phyloP scores from a whole-genome alignment of 2,113 vertebrate species.

The Blennius ocellaris region DNA sequence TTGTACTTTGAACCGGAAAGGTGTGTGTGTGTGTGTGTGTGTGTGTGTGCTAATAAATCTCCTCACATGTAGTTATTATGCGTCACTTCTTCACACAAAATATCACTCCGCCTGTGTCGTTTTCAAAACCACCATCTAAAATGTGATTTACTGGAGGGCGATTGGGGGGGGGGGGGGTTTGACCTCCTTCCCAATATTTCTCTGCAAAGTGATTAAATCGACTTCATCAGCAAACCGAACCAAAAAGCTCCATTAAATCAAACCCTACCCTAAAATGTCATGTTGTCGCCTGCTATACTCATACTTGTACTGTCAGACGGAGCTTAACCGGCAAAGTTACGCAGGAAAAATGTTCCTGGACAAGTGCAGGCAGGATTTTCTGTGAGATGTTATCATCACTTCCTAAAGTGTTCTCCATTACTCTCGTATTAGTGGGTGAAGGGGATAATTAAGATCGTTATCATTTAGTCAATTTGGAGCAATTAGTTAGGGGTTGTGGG shows the following conservation, averaged over 20 bases:
- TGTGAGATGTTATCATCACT: background rate
- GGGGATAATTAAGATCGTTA: background rate
- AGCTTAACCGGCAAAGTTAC: background rate
- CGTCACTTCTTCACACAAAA: background rate
- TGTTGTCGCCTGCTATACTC: background rate
- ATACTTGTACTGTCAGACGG: background rate
- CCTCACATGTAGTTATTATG: slow-evolving; percentile 10
- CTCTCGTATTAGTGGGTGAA: background rate
- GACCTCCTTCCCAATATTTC: no score
- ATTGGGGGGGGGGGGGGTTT: no score
- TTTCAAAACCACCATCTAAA: background rate
- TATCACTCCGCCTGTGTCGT: background rate
- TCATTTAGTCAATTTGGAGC: background rate
- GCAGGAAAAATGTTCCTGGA: background rate
- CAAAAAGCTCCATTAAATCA: background rate
- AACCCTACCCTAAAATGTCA: background rate
- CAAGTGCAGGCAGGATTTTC: background rate
- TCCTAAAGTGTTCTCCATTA: background rate
- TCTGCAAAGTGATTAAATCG: no score
- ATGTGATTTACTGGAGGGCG: no score
- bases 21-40: slow-evolving; percentile 10
- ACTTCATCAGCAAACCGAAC: no score
- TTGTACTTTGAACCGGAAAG: background rate
- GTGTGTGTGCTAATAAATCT: slow-evolving; percentile 6
- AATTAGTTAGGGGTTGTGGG: background rate